Evolutionary conservation across 2,888 invertebrate genomes (phyloP).

Genomic region (Himalopsyche tibetana): DNA sequence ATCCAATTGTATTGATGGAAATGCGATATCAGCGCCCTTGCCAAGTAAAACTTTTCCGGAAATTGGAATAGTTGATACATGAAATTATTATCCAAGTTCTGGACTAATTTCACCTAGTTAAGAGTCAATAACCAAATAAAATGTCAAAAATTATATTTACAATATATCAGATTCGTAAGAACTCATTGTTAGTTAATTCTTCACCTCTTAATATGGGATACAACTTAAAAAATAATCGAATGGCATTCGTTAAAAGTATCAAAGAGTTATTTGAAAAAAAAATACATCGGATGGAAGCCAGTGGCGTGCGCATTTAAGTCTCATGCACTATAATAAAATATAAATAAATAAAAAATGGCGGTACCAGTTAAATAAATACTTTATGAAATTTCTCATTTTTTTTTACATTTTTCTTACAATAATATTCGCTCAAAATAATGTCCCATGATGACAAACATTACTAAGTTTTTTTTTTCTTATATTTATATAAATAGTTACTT

Average conservation of each 20-base stretch:
- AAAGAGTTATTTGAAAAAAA: conserved; percentile 16
- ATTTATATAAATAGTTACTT: conserved; percentile 30
- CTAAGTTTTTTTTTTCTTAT: conserved; percentile 32
- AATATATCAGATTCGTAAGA: conserved; percentile 18
- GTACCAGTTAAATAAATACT: conserved; percentile 44
- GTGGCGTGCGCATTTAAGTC: background rate
- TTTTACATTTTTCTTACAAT: conserved; percentile 47
- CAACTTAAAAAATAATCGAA: conserved; percentile 57
- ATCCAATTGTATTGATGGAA: conserved; percentile 63
- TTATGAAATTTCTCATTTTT: conserved; percentile 37
- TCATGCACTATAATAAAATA: conserved; percentile 52
- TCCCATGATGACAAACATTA: conserved; percentile 47
- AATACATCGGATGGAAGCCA: background rate
- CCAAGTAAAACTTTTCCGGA: background rate
- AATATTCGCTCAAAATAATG: conserved; percentile 58
- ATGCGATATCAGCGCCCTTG: conserved; percentile 57
- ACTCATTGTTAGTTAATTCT: conserved; percentile 16
- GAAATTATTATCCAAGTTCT: background rate
- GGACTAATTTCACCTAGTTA: background rate
- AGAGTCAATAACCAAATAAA: conserved; percentile 1
- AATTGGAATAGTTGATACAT: background rate
- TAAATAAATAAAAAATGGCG: conserved; percentile 50
- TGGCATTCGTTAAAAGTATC: conserved; percentile 45
- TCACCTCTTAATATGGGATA: conserved; percentile 34
- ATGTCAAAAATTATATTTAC: conserved; percentile 30